phyloP scores from a whole-genome alignment of 2,797 vertebrate species.

The Chaenodraco wilsoni region DNA sequence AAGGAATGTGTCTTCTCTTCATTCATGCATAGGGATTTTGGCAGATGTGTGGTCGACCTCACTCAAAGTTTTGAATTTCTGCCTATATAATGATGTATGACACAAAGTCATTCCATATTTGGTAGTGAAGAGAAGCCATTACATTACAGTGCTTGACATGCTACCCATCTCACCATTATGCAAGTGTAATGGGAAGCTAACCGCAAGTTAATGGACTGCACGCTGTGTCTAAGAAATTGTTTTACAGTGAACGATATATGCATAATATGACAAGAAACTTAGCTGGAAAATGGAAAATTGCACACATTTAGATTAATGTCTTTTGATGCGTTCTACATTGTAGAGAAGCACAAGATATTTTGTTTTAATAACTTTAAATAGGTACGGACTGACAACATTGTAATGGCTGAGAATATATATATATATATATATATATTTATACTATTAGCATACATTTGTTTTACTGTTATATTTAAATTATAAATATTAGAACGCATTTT shows the following conservation, averaged over 20 bases:
- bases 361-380: background rate
- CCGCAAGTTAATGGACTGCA: conserved; percentile 75
- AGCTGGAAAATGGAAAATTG: conserved; percentile 54
- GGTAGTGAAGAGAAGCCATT: conserved; percentile 73
- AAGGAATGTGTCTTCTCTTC: conserved; percentile 28
- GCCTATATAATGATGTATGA: conserved; percentile 67
- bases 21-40: conserved; percentile 48
- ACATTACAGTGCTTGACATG: conserved; percentile 73
- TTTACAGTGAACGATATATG: conserved; percentile 71
- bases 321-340: conserved; percentile 15
- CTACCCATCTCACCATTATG: conserved; percentile 75
- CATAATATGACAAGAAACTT: conserved; percentile 64
- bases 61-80: conserved; percentile 49
- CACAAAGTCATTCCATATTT: conserved; percentile 76
- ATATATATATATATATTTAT: no score
- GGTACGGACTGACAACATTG: background rate
- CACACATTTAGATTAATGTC: conserved; percentile 47
- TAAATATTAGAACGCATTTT: background rate
- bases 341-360: conserved; percentile 3
- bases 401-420: background rate
- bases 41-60: conserved; percentile 39
- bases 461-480: no score
- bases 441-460: background rate
- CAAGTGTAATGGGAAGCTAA: conserved; percentile 81
- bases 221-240: conserved; percentile 79